Base-by-base conservation (phyloP, 1,140 invertebrate genomes). In the Magallana angulata region DNA sequence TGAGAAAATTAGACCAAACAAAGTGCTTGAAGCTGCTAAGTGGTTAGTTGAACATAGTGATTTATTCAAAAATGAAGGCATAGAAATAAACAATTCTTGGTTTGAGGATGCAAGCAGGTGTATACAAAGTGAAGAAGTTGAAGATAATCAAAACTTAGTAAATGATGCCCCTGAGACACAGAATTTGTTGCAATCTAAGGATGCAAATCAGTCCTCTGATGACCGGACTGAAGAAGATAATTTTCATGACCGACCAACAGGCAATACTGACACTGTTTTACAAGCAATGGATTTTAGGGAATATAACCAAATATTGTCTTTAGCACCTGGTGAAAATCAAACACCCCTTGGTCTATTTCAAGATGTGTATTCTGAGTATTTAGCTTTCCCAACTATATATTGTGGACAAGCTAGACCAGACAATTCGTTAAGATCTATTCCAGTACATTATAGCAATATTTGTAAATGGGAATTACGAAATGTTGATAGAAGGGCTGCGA, bases 341-440 rank as follows among this genome's bases (percentile, higher is more conserved):
- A 82, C 60, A 57, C 86, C 87, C 24, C 76, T 88, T 18, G 86
- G 87, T 76, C 56, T 88, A n/a, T 86, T 57, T 81, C 62, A 86
- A 84, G 89, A 88, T 64, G 9, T 64, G 14, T 56, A 88, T 86
- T 81, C 89, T 57, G 87, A 88, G n/a, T 86, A 60, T 82, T 57
- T 91, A 8, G 60, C 85, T 30, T 91, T 91, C 84, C 90, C 89
- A 58, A 82, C 87, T 18, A 90, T 91, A 84, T 91, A 86, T 85
- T 89, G 89, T 89, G 90, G 90, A 1, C 84, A 91, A 82, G 80
- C 60, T 58, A 56, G 89, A 68, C 48, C 58, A 11, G 58, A 56
- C 8, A 85, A 87, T 68, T 24, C 81, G 30, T 11, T 57, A n/a
- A 56, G 87, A 48, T 7, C 11, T 11, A 48, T 88, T 24, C 87